Evolutionary conservation across 2,113 vertebrate genomes (phyloP).

Genomic region (Hymenochirus boettgeri): DNA sequence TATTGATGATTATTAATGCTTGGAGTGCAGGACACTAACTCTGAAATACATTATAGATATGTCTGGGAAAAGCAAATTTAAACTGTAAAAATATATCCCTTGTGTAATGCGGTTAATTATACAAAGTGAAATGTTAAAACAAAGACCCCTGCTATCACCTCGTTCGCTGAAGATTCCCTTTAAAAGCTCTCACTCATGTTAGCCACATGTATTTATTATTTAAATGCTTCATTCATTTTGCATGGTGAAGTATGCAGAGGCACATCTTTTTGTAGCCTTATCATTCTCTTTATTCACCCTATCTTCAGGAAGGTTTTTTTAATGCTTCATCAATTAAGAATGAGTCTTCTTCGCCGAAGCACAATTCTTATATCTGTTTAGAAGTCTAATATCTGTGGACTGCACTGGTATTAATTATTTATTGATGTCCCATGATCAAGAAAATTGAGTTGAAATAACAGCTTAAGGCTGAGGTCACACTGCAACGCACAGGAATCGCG

Average conservation of each 20-base stretch:
- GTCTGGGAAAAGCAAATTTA: too few species aligned
- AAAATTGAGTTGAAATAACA: background rate
- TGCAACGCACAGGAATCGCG: too few species aligned
- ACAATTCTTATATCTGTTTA: background rate
- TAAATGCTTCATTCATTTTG: conserved; percentile 36
- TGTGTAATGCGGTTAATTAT: conserved; percentile 33
- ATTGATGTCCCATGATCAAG: background rate
- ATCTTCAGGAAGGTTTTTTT: background rate
- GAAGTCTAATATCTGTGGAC: background rate
- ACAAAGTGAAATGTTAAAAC: conserved; percentile 30
- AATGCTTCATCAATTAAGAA: conserved; percentile 10
- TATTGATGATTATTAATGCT: too few species aligned
- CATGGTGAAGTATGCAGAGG: conserved; percentile 29
- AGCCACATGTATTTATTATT: conserved; percentile 38
- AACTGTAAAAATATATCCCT: conserved; percentile 15
- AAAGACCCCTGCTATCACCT: conserved; percentile 25
- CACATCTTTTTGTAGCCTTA: conserved; percentile 26
- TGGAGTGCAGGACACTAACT: too few species aligned
- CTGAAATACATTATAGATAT: too few species aligned
- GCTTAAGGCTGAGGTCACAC: too few species aligned
- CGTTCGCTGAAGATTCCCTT: conserved; percentile 11
- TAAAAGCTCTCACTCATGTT: conserved; percentile 20
- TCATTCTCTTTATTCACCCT: background rate
- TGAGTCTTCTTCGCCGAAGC: background rate
- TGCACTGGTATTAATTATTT: background rate